phyloP scores from a whole-genome alignment of 37 sponge, comb jelly and placozoan species.

The Spongia lamella region DNA sequence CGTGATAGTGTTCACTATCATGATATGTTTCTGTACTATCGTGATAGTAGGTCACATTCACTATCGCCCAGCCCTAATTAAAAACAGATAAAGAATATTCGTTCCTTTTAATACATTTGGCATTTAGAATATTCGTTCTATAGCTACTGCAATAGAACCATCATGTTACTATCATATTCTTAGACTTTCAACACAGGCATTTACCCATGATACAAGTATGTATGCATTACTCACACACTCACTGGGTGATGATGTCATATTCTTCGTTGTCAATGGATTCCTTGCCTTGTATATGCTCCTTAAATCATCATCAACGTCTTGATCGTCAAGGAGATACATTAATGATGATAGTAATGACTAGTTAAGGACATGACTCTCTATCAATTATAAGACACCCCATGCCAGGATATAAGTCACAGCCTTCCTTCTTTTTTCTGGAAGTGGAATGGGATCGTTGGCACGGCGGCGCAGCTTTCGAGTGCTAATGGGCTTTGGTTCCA shows the following conservation, averaged over 20 bases:
- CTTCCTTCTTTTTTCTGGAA: conserved; percentile 68
- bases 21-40: too few relatives aligned
- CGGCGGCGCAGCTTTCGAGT: conserved; percentile 75
- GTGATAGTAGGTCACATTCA: too few relatives aligned
- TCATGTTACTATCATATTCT: neutral
- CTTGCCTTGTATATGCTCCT: conserved; percentile 68
- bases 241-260: conserved; percentile 23
- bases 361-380: neutral
- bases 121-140: too few relatives aligned
- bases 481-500: conserved; percentile 75
- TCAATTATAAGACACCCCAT: neutral
- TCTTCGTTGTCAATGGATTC: neutral
- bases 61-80: too few relatives aligned
- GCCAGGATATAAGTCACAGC: conserved; percentile 34
- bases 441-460: conserved; percentile 60
- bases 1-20: too few relatives aligned
- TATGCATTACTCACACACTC: neutral
- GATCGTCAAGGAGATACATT: conserved; percentile 70
- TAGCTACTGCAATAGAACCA: too few relatives aligned
- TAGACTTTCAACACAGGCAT: too few relatives aligned
- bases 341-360: conserved; percentile 38
- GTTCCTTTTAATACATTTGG: too few relatives aligned
- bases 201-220: too few relatives aligned
- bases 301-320: conserved; percentile 73
- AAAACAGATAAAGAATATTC: too few relatives aligned